Percentiles rank a stretch among this genome's conserved stretches.
These are phyloP conservation scores for Melanargia galathea DNA, from an alignment of 2,888 invertebrate genomes.

Conservation along the genomic window DNA sequence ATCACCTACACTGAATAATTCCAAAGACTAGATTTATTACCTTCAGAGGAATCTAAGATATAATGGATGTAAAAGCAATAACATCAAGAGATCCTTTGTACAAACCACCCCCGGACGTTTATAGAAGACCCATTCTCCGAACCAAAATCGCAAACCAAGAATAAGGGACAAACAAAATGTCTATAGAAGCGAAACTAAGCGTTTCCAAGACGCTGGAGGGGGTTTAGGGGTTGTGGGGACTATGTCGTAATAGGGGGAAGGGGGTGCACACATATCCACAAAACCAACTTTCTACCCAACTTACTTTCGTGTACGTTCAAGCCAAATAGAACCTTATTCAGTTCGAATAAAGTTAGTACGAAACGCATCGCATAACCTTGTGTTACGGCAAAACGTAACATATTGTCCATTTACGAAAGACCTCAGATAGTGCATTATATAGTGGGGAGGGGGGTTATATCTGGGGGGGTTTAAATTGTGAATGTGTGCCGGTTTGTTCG, in stretches of 20 bases:
- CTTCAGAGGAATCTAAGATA: not conserved
- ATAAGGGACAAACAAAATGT: constrained; percentile 75
- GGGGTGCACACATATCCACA: constrained; percentile 43
- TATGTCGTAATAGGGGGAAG: constrained; percentile 39
- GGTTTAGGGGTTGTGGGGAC: constrained; percentile 44
- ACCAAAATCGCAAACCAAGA: constrained; percentile 61
- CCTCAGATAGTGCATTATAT: constrained; percentile 58
- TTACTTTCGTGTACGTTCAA: constrained; percentile 18
- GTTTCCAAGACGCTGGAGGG: constrained; percentile 70
- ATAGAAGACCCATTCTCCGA: constrained; percentile 55
- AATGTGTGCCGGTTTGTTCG: constrained; percentile 52
- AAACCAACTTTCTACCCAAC: constrained; percentile 46
- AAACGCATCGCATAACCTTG: constrained; percentile 39
- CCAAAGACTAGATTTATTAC: not conserved
- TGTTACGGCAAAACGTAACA: constrained; percentile 43
- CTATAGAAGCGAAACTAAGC: constrained; percentile 72
- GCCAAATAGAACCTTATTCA: constrained; percentile 46
- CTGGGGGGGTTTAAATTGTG: constrained; percentile 42
- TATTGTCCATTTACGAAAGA: constrained; percentile 62
- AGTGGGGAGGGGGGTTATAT: constrained; percentile 50
- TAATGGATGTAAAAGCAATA: constrained; percentile 28
- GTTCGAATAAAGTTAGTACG: not conserved
- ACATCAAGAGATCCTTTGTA: constrained; percentile 40
- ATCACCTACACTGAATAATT: not conserved
- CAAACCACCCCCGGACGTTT: constrained; percentile 42